Percentiles rank a stretch among this genome's conserved stretches.
Evolutionary conservation across 2,888 invertebrate species (phyloP).

Genomic region (Agrilus biguttatus): DNA sequence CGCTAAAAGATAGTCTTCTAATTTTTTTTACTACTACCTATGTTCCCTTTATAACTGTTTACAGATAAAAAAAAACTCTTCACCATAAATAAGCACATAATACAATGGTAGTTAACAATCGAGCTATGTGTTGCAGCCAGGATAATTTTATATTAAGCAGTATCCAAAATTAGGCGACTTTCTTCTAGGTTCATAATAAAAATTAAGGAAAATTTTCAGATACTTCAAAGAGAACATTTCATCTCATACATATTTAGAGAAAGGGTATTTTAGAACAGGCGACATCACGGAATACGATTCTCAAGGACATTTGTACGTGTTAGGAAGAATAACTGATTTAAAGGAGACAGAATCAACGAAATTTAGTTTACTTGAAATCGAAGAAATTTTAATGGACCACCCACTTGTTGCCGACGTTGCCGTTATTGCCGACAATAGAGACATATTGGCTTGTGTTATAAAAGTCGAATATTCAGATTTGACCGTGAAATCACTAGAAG

Average conservation of each 20-base stretch:
- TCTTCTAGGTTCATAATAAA: background rate
- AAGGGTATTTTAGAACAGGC: conserved; percentile 22
- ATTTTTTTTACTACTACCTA: too few relatives aligned
- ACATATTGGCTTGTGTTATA: conserved; percentile 18
- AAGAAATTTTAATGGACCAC: conserved; percentile 19
- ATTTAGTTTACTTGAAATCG: conserved; percentile 15
- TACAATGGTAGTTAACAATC: too few relatives aligned
- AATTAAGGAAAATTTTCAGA: background rate
- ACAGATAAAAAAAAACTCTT: too few relatives aligned
- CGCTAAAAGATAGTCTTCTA: too few relatives aligned
- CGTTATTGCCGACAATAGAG: conserved; percentile 14
- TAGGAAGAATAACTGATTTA: conserved; percentile 19
- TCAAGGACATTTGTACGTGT: conserved; percentile 20
- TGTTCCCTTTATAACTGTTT: too few relatives aligned
- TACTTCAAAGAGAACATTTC: conserved; percentile 18
- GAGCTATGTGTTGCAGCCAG: too few relatives aligned
- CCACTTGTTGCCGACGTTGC: conserved; percentile 17
- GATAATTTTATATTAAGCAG: too few relatives aligned
- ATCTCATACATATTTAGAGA: conserved; percentile 13
- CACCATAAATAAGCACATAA: too few relatives aligned
- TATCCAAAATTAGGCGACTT: background rate
- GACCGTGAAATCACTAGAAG: conserved; percentile 12
- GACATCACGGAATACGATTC: conserved; percentile 21
- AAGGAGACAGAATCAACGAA: conserved; percentile 11
- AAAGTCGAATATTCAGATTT: conserved; percentile 11